Evolutionary conservation across 2,797 vertebrate genomes (phyloP).

Genomic region (Labeo calbasu): DNA sequence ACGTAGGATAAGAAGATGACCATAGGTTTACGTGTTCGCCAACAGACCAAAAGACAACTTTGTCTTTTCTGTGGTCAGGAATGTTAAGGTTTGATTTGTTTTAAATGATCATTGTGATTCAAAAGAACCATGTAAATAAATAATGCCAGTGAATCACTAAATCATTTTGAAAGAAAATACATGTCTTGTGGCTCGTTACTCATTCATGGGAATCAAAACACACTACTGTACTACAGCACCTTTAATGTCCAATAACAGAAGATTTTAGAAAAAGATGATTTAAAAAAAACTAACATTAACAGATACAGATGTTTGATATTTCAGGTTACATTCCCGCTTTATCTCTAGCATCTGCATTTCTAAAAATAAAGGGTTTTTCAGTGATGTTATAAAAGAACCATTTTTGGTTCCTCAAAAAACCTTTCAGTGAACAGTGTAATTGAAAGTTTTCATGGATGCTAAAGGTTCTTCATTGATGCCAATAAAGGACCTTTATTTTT

Average conservation of each 20-base stretch:
- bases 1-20: not conserved
- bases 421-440: not conserved
- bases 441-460: not conserved
- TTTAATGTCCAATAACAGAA: constrained; percentile 14
- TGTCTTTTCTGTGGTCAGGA: not conserved
- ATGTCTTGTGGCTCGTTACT: constrained; percentile 8
- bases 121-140: not conserved
- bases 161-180: not conserved
- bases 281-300: not conserved
- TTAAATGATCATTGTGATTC: not conserved
- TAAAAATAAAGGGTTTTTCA: too few relatives aligned
- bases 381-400: too few relatives aligned
- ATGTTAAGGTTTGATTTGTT: not conserved
- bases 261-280: not conserved
- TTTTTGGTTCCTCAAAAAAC: too few relatives aligned
- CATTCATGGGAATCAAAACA: not conserved
- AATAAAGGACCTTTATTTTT: not conserved
- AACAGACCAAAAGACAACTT: not conserved
- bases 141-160: constrained; percentile 19
- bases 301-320: not conserved
- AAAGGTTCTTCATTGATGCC: not conserved
- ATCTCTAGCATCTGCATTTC: not conserved
- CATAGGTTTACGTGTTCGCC: constrained; percentile 9
- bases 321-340: not conserved
- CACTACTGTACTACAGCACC: constrained; percentile 8